Evolutionary conservation across 2,797 vertebrate genomes (phyloP), one percentile per base, ranked within the genome.

Genomic region (Telmatherina bonti): DNA sequence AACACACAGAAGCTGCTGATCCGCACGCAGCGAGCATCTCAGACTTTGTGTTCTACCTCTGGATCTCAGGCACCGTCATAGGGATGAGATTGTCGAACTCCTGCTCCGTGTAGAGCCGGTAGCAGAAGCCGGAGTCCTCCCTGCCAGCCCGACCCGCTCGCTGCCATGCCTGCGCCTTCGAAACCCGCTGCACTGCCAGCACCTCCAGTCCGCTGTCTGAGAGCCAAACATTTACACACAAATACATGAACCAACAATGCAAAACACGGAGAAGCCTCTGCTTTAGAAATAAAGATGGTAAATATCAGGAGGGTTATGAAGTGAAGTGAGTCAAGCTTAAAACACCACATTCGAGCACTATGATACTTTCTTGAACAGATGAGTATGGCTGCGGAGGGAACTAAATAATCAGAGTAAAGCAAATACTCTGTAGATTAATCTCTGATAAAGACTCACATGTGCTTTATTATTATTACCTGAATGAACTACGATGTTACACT

Each of bases 91-190:
- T 95, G 75, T 98, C 96, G 7, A 99, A 99, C 72, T 99, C 97
- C 0, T 95, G 93, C 87, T 99, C 97, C 0, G 97, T 99, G 93
- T 98, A 99, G 36, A 99, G 97, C 1, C 98, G 95, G 72, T 98
- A 99, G 76, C 96, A 97, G 81, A 89, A 30, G 1, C 98, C 97
- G 0, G 96, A 96, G 58, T 96, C 94, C 82, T 99, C 96, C 52
- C 97, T 91, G 51, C 98, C 98, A 0, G 98, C 96, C 20, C 98
- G 93, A 13, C 97, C 98, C 0, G 97, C 93, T 33, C 98, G 95
- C 84, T 99, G 98, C 97, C 97, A 99, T 0, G 97, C 98, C 94
- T 99, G 98, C 0, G 98, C 96, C 91, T 99, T 98, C 0, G 98
- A 99, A 15, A 99, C 94, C 1, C 95, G 93, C 91, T 99, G 98